These are phyloP conservation scores for Linurgus olivaceus DNA, from an alignment of 2,797 vertebrate genomes.

Conservation along the genomic window DNA sequence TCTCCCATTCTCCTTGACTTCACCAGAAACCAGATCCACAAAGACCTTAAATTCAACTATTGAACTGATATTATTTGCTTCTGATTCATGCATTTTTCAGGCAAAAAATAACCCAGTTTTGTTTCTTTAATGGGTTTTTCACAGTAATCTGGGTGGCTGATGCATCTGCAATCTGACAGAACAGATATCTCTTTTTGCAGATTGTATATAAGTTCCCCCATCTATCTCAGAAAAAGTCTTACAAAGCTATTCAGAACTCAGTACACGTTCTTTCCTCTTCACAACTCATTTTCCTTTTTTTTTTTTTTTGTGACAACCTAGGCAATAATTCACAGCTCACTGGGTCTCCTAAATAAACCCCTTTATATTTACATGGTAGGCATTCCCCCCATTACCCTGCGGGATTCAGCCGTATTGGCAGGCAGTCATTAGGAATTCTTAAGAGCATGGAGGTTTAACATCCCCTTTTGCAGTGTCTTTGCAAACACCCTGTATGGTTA, in stretches of 20 bases:
- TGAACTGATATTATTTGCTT: conserved; percentile 3
- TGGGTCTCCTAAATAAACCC: conserved; percentile 68
- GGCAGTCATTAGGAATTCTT: conserved; percentile 60
- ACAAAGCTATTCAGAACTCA: conserved; percentile 53
- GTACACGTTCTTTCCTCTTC: conserved; percentile 40
- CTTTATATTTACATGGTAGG: conserved; percentile 65
- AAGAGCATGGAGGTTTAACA: conserved; percentile 33
- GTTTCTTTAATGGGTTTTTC: conserved; percentile 42
- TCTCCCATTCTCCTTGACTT: not conserved
- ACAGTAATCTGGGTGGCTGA: conserved; percentile 1
- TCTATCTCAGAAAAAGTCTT: conserved; percentile 45
- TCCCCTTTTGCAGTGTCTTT: conserved; percentile 7
- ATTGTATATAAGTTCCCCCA: not conserved
- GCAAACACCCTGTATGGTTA: conserved; percentile 25
- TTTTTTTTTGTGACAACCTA: conserved; percentile 56
- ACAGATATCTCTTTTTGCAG: conserved; percentile 34
- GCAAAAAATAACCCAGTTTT: conserved; percentile 42
- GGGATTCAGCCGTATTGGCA: conserved; percentile 52
- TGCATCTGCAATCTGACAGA: conserved; percentile 40
- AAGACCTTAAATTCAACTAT: not conserved
- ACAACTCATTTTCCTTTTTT: conserved; percentile 57
- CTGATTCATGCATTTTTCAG: not conserved
- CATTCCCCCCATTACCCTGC: conserved; percentile 64
- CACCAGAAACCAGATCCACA: not conserved
- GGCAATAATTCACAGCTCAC: conserved; percentile 68